Base-by-base conservation (phyloP, 2,888 invertebrate genomes). In the Chouioia cunea region DNA sequence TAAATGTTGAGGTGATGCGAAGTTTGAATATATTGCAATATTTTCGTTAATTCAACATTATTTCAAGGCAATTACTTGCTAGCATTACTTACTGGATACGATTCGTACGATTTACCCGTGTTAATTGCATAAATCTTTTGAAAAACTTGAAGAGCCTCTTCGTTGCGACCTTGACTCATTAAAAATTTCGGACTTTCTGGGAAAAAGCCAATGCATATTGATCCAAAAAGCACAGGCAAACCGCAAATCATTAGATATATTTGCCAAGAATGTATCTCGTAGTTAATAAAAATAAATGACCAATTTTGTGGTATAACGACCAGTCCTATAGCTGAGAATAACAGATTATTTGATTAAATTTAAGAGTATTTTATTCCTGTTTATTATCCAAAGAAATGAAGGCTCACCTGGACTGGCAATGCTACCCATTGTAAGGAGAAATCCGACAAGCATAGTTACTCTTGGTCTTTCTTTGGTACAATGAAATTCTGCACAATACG, bases 161-260 rank as follows among this genome's bases (percentile, higher is more conserved):
- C 88, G 73, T 90, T 90, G 54, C 89, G 86, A 0, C 92, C 91
- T 56, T 90, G 87, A 0, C 91, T 89, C 89, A 93, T 91, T 3
- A 93, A 86, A 83, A 92, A 94, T 83, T 93, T 93, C 4, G 94
- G 94, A 80, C 93, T 94, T 83, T 94, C 94, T 0, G 93, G 93
- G 68, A 92, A 86, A 73, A 89, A 88, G 73, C 90, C 85, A 63
- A 91, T 86, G 0, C 88, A 87, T 44, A 91, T 73, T 0, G 91
- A 91, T 8, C 93, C 90, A 0, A 92, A 76, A 0, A 94, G 80
- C 22, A 92, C 91, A 10, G 94, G 92, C 70, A 93, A 71, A 0
- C 90, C 89, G 48, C 81, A 87, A 2, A 78, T 44, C 0, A 84
- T 75, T 1, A 86, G 72, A 76, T 86, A 89, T 3, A 89, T 79